Evolutionary conservation across 2,113 vertebrate species (phyloP).

Genomic region (Pardalotus punctatus): DNA sequence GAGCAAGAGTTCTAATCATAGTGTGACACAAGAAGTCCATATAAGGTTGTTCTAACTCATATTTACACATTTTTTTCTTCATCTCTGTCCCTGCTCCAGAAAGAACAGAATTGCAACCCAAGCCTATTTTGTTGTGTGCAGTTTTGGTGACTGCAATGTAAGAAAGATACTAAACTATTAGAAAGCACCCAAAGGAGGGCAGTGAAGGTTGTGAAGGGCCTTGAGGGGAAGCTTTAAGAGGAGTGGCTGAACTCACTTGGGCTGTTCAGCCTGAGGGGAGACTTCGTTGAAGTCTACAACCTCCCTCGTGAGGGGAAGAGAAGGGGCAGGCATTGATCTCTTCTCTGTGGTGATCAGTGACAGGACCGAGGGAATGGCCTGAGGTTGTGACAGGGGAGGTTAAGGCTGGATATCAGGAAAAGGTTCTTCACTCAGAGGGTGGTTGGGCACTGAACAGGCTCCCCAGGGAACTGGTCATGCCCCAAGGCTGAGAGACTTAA

Average conservation of each 20-base stretch:
- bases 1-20: background rate
- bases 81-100: background rate
- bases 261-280: background rate
- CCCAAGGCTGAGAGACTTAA: background rate
- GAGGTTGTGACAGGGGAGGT: background rate
- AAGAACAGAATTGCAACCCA: background rate
- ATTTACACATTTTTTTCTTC: background rate
- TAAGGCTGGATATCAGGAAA: background rate
- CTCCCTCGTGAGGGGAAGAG: background rate
- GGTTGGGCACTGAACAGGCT: background rate
- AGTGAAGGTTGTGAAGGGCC: background rate
- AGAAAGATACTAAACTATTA: background rate
- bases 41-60: background rate
- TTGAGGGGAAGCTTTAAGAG: accelerated
- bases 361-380: background rate
- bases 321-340: background rate
- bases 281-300: background rate
- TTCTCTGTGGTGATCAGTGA: background rate
- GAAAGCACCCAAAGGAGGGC: background rate
- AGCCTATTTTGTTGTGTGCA: background rate
- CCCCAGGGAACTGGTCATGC: background rate
- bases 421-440: background rate
- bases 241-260: background rate
- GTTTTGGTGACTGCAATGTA: background rate
- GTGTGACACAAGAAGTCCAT: background rate